Evolutionary conservation across 1,140 invertebrate genomes (phyloP), one percentile per base, ranked within the genome.

Genomic region (Neotoxoptera formosana): DNA sequence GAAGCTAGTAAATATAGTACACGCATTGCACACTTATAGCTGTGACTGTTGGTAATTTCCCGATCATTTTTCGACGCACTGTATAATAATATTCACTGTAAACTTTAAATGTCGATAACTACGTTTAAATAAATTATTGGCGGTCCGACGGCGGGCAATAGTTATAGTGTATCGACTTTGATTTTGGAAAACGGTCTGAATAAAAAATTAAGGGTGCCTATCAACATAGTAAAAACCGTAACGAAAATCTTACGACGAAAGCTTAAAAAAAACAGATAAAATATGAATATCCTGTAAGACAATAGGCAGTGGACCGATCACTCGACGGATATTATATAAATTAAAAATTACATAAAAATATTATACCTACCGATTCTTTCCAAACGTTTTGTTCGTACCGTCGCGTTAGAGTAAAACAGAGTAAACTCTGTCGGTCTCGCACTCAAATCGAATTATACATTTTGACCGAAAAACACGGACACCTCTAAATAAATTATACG

Each of bases 61-160:
- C n/a, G 30, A 6, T 3, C 14, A n/a, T 76, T n/a, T n/a, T n/a
- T n/a, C 7, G 11, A 67, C 30, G 1, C 60, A 67, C 30, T n/a
- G 30, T 67, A 6, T n/a, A 30, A 67, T 67, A n/a, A 30, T 67
- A 67, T 30, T 67, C 60, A 17, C 30, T n/a, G 6, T 20, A 1
- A 76, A 76, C 0, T 20, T 67, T 76, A 76, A 76, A 76, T 6
- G 0, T 76, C 17, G n/a, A n/a, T 76, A 76, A 76, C n/a, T 17
- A 48, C 9, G n/a, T 53, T 76, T 7, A 0, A 76, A 30, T 76
- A n/a, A 4, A 76, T 76, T n/a, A n/a, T n/a, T 76, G 30, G 30
- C 14, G 1, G 4, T n/a, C 14, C 14, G n/a, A 76, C 2, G n/a
- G 1, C 30, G 1, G 30, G 17, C 2, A n/a, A n/a, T n/a, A n/a